A percentile compares a stretch with the other conserved stretches of the same genome.
These are phyloP conservation scores for Macaria notata DNA, from an alignment of 2,888 invertebrate genomes.

Conservation along the genomic window DNA sequence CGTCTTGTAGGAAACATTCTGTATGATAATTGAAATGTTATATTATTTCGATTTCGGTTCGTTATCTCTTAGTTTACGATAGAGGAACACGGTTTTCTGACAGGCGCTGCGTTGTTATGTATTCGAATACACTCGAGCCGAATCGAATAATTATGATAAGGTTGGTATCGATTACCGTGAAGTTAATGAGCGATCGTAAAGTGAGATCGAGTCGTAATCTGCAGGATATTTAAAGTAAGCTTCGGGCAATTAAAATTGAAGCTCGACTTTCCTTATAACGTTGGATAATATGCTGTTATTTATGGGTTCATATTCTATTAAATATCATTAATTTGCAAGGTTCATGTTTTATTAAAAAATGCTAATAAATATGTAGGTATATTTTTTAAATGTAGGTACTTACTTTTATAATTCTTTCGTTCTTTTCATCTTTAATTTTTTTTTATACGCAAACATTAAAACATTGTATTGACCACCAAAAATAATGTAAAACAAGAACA, in stretches of 20 bases:
- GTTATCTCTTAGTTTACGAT: slow-evolving; percentile 67
- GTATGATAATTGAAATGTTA: slow-evolving; percentile 81
- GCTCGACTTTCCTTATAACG: slow-evolving; percentile 13
- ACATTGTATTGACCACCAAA: no score
- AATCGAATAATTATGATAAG: slow-evolving; percentile 62
- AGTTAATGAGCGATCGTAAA: slow-evolving; percentile 58
- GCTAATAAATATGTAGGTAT: no score
- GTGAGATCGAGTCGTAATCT: slow-evolving; percentile 21
- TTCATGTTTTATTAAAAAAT: no score
- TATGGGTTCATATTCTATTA: no score
- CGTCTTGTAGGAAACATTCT: slow-evolving; percentile 70
- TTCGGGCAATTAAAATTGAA: slow-evolving; percentile 31
- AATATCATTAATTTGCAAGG: no score
- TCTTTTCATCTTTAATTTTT: no score
- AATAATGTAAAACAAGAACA: no score
- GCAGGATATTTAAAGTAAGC: slow-evolving; percentile 23
- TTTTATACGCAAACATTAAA: no score
- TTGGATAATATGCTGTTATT: no score
- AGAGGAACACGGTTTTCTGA: slow-evolving; percentile 41
- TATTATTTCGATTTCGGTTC: slow-evolving; percentile 68
- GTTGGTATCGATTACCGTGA: slow-evolving; percentile 62
- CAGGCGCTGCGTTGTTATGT: slow-evolving; percentile 40
- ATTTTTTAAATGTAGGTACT: no score
- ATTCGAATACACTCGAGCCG: slow-evolving; percentile 25
- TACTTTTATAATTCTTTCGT: no score